Evolutionary conservation across 2,113 vertebrate species (phyloP).

Genomic region (Scomber colias): DNA sequence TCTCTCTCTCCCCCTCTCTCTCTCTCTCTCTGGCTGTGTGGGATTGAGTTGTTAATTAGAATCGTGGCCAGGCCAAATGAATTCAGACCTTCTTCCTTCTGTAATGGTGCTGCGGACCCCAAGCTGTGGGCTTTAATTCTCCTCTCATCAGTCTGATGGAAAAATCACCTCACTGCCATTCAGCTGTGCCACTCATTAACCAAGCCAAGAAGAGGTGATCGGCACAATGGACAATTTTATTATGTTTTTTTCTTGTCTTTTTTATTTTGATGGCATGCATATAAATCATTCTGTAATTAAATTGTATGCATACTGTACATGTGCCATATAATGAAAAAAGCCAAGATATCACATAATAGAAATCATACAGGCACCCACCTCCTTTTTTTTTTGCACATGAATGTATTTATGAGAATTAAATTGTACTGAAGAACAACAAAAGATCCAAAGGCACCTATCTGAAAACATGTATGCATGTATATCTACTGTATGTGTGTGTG

Average conservation of each 20-base stretch:
- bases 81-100: slow-evolving; percentile 83
- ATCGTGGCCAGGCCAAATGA: slow-evolving; percentile 84
- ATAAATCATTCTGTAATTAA: slow-evolving; percentile 55
- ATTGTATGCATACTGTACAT: slow-evolving; percentile 27
- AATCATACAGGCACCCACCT: not conserved
- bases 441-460: not conserved
- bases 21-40: slow-evolving; percentile 69
- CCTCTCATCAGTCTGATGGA: slow-evolving; percentile 84
- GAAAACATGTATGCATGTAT: not conserved
- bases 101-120: slow-evolving; percentile 83
- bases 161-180: slow-evolving; percentile 84
- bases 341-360: slow-evolving; percentile 7
- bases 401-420: slow-evolving; percentile 13
- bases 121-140: slow-evolving; percentile 86
- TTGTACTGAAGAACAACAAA: not conserved
- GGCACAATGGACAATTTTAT: slow-evolving; percentile 74
- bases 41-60: slow-evolving; percentile 87
- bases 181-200: slow-evolving; percentile 84
- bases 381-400: not conserved
- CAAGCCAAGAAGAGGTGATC: slow-evolving; percentile 76
- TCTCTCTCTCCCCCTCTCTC: slow-evolving; percentile 12
- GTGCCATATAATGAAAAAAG: slow-evolving; percentile 4
- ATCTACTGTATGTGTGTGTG: slow-evolving; percentile 17
- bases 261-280: slow-evolving; percentile 55
- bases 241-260: slow-evolving; percentile 36